Evolutionary conservation across 2,888 invertebrate genomes (phyloP).

Genomic region (Oscheius myriophilus): DNA sequence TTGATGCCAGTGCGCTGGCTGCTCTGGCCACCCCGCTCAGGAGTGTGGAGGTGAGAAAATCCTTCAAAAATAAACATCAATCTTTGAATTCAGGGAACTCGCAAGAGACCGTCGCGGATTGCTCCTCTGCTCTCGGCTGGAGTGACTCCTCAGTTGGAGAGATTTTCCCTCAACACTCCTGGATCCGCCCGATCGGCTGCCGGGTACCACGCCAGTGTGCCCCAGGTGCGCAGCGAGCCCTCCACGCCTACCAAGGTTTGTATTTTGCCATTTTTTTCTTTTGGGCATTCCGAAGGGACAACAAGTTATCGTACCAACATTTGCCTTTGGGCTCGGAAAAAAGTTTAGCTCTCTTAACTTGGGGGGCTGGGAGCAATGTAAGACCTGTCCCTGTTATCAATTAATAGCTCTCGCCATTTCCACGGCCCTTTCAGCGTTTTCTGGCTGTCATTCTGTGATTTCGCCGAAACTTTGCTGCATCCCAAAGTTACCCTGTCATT

Average conservation of each 20-base stretch:
- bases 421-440: too few species aligned
- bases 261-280: background rate
- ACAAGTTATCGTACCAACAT: too few species aligned
- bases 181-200: background rate
- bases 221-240: conserved; percentile 35
- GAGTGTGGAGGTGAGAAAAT: conserved; percentile 2
- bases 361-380: too few species aligned
- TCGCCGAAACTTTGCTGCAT: too few species aligned
- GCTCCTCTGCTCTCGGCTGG: conserved; percentile 3
- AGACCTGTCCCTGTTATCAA: too few species aligned
- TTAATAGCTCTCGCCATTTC: too few species aligned
- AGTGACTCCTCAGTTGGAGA: conserved; percentile 18
- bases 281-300: too few species aligned
- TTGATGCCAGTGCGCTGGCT: background rate
- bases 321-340: too few species aligned
- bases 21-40: background rate
- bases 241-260: conserved; percentile 29
- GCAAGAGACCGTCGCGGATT: conserved; percentile 23
- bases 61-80: background rate
- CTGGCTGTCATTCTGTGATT: too few species aligned
- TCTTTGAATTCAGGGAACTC: conserved; percentile 24
- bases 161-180: conserved; percentile 11
- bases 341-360: too few species aligned
- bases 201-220: conserved; percentile 6
- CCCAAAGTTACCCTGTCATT: too few species aligned